Evolutionary conservation across 2,797 vertebrate species (phyloP).

Genomic region (Urophycis tenuis): DNA sequence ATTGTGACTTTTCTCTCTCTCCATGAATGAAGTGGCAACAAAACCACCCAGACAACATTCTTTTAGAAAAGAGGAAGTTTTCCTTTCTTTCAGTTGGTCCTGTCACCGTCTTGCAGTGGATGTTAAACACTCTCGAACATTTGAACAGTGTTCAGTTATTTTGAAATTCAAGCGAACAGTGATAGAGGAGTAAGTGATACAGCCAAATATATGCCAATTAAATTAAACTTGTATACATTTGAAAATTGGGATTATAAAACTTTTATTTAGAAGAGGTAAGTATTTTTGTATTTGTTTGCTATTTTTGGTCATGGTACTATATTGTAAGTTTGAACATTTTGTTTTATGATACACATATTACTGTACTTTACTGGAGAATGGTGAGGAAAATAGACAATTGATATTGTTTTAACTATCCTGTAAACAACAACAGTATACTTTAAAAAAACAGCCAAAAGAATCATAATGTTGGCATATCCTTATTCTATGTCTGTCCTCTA

Average conservation of each 20-base stretch:
- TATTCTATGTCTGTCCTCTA: slow-evolving; percentile 5
- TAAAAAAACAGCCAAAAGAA: neutral
- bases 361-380: neutral
- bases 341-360: too few species aligned
- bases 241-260: neutral
- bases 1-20: slow-evolving; percentile 53
- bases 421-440: too few species aligned
- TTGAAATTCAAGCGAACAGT: slow-evolving; percentile 6
- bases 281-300: neutral
- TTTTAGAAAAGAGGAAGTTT: slow-evolving; percentile 49
- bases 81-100: slow-evolving; percentile 15
- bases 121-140: neutral
- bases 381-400: neutral
- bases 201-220: neutral
- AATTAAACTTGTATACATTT: neutral
- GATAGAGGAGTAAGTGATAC: neutral
- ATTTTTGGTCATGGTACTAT: neutral
- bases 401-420: neutral
- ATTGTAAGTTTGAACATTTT: neutral
- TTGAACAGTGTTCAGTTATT: neutral
- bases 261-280: slow-evolving; percentile 40
- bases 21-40: slow-evolving; percentile 39
- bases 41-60: too few species aligned
- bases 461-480: neutral
- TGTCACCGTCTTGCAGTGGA: slow-evolving; percentile 12